phyloP scores from a whole-genome alignment of 2,113 vertebrate genomes.

The Romanogobio albipinnatus region DNA sequence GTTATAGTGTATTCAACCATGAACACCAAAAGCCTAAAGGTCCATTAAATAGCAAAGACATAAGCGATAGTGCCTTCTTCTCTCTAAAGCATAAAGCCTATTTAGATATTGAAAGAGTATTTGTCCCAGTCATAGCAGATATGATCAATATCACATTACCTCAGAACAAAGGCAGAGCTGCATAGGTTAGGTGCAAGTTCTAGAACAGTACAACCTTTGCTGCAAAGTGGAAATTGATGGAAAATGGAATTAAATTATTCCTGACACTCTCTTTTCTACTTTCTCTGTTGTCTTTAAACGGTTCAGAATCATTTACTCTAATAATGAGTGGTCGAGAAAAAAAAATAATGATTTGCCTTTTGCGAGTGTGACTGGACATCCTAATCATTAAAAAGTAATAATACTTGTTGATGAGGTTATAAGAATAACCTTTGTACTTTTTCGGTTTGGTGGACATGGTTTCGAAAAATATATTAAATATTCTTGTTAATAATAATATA shows the following conservation, averaged over 20 bases:
- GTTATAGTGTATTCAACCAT: constrained; percentile 21
- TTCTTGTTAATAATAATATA: neutral
- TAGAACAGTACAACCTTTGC: neutral
- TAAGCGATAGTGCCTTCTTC: neutral
- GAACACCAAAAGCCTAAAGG: constrained; percentile 19
- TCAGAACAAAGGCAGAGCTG: constrained; percentile 10
- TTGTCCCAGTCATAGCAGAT: constrained; percentile 33
- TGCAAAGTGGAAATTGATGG: neutral
- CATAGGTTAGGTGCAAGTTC: neutral
- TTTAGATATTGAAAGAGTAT: constrained; percentile 32
- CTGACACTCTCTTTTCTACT: neutral
- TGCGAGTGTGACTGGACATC: neutral
- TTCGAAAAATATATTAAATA: neutral
- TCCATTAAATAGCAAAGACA: constrained; percentile 25
- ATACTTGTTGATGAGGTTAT: neutral
- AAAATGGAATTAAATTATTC: neutral
- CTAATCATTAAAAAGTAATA: neutral
- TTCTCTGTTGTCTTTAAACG: neutral
- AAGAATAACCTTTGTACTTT: neutral
- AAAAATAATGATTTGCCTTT: neutral
- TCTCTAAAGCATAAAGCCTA: constrained; percentile 16
- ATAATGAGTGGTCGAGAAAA: neutral
- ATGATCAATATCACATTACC: constrained; percentile 50
- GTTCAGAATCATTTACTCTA: neutral
- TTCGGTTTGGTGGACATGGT: neutral